phyloP scores from a whole-genome alignment of 2,888 invertebrate species.

The Tholera decimalis region DNA sequence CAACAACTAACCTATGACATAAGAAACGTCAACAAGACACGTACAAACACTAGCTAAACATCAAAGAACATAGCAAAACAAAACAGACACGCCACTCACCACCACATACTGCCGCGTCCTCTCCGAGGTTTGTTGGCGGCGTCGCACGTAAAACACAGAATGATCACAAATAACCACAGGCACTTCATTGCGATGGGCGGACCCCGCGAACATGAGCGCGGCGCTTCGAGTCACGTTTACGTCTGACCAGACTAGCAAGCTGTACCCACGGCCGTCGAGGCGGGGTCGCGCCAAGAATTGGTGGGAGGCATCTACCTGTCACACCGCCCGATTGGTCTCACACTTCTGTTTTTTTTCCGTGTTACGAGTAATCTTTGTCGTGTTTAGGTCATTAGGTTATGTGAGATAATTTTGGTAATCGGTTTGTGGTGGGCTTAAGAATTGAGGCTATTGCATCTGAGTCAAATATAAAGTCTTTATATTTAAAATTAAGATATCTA shows the following conservation, averaged over 20 bases:
- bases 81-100: constrained; percentile 92
- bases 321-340: constrained; percentile 85
- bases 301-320: constrained; percentile 88
- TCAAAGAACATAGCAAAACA: constrained; percentile 43
- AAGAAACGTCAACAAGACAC: constrained; percentile 44
- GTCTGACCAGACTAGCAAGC: constrained; percentile 74
- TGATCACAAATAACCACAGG: constrained; percentile 90
- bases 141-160: constrained; percentile 89
- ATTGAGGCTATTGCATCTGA: not conserved
- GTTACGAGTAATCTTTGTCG: constrained; percentile 71
- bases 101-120: constrained; percentile 98
- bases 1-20: constrained; percentile 21
- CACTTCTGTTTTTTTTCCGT: constrained; percentile 76
- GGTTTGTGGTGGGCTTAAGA: constrained; percentile 19
- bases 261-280: constrained; percentile 74
- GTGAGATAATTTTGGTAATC: constrained; percentile 54
- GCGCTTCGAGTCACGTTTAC: constrained; percentile 81
- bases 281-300: constrained; percentile 79
- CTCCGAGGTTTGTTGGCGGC: constrained; percentile 93
- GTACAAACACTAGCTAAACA: constrained; percentile 13
- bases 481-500: too few relatives aligned
- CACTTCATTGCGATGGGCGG: constrained; percentile 90
- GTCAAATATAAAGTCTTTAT: not conserved
- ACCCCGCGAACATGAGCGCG: constrained; percentile 85
- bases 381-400: constrained; percentile 82